Evolutionary conservation across 2,888 invertebrate species (phyloP).

Genomic region (Alcis repandata): DNA sequence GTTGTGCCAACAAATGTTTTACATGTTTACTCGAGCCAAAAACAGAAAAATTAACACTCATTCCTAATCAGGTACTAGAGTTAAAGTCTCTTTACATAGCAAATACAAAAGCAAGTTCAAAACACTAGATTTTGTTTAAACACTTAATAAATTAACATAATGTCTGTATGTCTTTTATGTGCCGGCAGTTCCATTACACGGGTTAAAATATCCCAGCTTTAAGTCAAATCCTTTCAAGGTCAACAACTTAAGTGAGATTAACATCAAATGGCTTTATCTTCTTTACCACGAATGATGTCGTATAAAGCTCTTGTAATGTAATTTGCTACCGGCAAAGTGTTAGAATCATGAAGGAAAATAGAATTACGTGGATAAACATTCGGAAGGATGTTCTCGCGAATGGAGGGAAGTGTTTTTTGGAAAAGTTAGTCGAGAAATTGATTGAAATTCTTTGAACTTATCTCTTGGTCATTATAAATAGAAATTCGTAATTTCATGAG

Average conservation of each 20-base stretch:
- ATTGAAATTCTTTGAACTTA: background rate
- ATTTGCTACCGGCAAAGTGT: conserved; percentile 2
- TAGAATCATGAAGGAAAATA: no score
- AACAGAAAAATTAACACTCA: background rate
- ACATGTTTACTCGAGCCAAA: background rate
- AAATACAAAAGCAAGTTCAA: conserved; percentile 26
- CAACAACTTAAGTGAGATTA: conserved; percentile 55
- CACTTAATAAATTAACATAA: conserved; percentile 28
- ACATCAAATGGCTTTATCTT: conserved; percentile 45
- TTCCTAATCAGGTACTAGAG: conserved; percentile 5
- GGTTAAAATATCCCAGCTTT: conserved; percentile 32
- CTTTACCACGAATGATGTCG: conserved; percentile 7
- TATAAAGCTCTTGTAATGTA: conserved; percentile 10
- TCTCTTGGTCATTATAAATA: background rate
- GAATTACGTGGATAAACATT: no score
- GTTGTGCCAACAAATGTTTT: background rate
- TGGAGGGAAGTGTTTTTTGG: background rate
- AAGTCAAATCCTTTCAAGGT: conserved; percentile 51
- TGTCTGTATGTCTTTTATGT: conserved; percentile 38
- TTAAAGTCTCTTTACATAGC: conserved; percentile 24
- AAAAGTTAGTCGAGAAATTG: background rate
- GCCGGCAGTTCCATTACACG: conserved; percentile 32
- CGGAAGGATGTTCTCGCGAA: no score
- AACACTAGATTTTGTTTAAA: conserved; percentile 35
- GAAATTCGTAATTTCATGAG: background rate